A percentile compares a stretch with the other conserved stretches of the same genome.
These are phyloP conservation scores for Nipponacmea schrenckii DNA, from an alignment of 2,888 invertebrate species.

Conservation along the genomic window DNA sequence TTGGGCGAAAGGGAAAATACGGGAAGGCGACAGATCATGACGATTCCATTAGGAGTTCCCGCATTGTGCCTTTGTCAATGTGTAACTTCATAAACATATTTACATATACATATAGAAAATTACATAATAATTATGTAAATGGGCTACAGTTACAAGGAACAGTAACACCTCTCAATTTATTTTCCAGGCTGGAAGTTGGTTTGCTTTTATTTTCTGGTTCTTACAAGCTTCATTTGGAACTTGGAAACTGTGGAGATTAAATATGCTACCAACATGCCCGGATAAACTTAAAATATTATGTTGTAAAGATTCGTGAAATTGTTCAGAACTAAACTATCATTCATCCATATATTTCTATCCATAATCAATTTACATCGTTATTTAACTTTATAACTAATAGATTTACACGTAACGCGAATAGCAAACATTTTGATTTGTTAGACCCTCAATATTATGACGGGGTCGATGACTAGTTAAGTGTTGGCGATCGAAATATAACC, in stretches of 20 bases:
- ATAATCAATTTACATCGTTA: too few species aligned
- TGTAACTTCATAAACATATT: not conserved
- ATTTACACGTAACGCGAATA: too few species aligned
- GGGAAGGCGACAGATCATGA: too few species aligned
- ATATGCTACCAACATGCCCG: constrained; percentile 33
- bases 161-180: too few species aligned
- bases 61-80: not conserved
- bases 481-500: too few species aligned
- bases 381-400: too few species aligned
- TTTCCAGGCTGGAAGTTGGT: constrained; percentile 35
- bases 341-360: too few species aligned
- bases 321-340: not conserved
- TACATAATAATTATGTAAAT: not conserved
- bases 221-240: constrained; percentile 31
- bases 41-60: too few species aligned
- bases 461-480: too few species aligned
- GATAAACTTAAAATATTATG: constrained; percentile 24
- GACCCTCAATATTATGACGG: too few species aligned
- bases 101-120: not conserved
- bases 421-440: too few species aligned
- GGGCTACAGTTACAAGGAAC: not conserved
- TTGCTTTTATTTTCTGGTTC: constrained; percentile 33
- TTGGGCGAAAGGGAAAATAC: too few species aligned
- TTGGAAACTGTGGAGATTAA: constrained; percentile 39
- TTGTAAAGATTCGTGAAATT: constrained; percentile 16